Evolutionary conservation across 2,888 invertebrate genomes (phyloP).

Genomic region (Lithosia quadra): DNA sequence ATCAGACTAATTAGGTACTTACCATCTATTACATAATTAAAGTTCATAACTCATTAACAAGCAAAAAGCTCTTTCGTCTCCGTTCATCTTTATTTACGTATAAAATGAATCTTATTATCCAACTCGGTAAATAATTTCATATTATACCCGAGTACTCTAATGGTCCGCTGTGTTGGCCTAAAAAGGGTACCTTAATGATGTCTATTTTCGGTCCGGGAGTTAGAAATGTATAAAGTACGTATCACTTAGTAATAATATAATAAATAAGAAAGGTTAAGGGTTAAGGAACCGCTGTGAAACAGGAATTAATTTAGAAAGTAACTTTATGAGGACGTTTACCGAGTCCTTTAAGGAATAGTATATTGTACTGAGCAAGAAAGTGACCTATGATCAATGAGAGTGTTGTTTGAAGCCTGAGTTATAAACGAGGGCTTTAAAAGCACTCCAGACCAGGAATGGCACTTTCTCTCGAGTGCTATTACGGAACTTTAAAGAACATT

Average conservation of each 20-base stretch:
- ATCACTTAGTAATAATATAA: constrained; percentile 31
- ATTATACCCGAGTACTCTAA: constrained; percentile 27
- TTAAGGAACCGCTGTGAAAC: constrained; percentile 28
- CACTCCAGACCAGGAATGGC: neutral
- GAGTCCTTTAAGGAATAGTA: neutral
- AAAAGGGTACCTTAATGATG: constrained; percentile 46
- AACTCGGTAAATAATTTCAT: constrained; percentile 37
- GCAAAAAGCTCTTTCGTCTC: neutral
- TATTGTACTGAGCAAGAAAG: neutral
- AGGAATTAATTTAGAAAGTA: constrained; percentile 12
- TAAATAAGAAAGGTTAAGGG: constrained; percentile 42
- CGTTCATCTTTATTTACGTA: neutral
- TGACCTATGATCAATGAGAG: neutral
- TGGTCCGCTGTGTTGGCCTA: constrained; percentile 36
- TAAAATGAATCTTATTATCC: constrained; percentile 8
- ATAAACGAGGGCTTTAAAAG: neutral
- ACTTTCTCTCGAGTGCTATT: neutral
- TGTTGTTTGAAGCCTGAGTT: neutral
- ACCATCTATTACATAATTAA: no score
- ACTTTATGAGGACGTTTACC: neutral
- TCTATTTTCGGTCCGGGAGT: constrained; percentile 35
- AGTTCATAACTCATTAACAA: neutral
- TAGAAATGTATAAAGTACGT: constrained; percentile 38
- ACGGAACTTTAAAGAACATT: no score
- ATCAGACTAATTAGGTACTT: no score